Percentiles rank a stretch among this genome's conserved stretches.
phyloP scores from a whole-genome alignment of 2,888 invertebrate genomes.

The Agrotis puta region DNA sequence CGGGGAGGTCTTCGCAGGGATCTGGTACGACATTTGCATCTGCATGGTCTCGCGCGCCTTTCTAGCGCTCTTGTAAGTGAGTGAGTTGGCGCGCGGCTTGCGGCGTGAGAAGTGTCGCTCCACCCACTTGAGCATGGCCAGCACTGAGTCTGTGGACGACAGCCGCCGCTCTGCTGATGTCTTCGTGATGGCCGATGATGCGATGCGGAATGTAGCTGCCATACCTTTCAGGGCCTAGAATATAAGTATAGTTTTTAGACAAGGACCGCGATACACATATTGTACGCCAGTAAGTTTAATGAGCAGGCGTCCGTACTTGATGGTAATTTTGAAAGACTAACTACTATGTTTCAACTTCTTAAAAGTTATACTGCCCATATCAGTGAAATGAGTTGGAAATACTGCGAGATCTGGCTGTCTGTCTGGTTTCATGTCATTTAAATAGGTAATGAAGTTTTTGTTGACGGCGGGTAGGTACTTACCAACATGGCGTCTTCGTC shows the following conservation, averaged over 20 bases:
- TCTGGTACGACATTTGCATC: slow-evolving; percentile 94
- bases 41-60: slow-evolving; percentile 93
- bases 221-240: slow-evolving; percentile 96
- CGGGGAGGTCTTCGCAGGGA: slow-evolving; percentile 79
- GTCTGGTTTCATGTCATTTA: too few species aligned
- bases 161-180: slow-evolving; percentile 96
- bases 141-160: slow-evolving; percentile 96
- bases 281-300: too few species aligned
- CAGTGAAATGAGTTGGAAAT: too few species aligned
- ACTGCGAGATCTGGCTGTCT: too few species aligned
- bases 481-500: slow-evolving; percentile 98
- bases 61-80: slow-evolving; percentile 91
- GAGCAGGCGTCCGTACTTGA: too few species aligned
- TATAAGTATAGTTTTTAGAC: not conserved
- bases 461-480: slow-evolving; percentile 63
- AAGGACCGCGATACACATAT: too few species aligned
- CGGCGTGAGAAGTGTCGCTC: slow-evolving; percentile 95
- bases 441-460: not conserved
- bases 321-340: too few species aligned
- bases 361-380: too few species aligned
- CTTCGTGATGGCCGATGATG: slow-evolving; percentile 95
- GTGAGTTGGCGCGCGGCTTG: slow-evolving; percentile 94
- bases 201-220: slow-evolving; percentile 97
- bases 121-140: slow-evolving; percentile 97
- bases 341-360: too few species aligned